Evolutionary conservation across 2,113 vertebrate species (phyloP), one percentile per base, ranked within the genome.

Genomic region (Desmodus rotundus): DNA sequence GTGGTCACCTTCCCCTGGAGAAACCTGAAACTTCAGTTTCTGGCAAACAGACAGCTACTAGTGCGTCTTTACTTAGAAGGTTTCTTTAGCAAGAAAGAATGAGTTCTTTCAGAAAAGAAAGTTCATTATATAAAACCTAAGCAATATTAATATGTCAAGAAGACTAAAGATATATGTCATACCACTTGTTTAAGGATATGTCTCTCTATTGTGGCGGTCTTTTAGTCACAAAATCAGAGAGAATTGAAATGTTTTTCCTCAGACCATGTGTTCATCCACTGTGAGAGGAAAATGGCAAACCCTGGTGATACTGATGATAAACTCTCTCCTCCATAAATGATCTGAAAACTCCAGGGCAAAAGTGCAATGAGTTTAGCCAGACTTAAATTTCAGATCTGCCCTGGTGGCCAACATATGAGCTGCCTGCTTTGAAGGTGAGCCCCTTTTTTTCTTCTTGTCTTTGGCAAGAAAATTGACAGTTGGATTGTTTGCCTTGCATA

Each of bases 401-500:
- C 73, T 36, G 96, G 96, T 98, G 96, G 96, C 83, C 97, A 96
- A 92, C 96, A 97, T 76, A 94, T 72, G 94, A 96, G 95, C 94
- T 91, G 67, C 92, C 95, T 96, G 73, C 73, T 80, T 96, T 96
- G 88, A 96, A 63, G 63, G 68, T 56, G 61, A 96, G 89, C 16
- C 68, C 15, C 78, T 94, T 91, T 97, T 97, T 95, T n/a, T 73
- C 61, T 95, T 96, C 93, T 97, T 97, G 92, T 96, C 92, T 92
- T 97, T 97, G 97, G 96, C 96, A 95, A 96, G 94, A 93, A 93
- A 84, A 91, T 94, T 74, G 85, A 96, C 84, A 91, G 58, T 78
- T 96, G 94, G 89, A 93, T 97, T 98, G 96, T 97, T 97, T 97
- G 89, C 94, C 82, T 96, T 96, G 93, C 95, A 96, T 97, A 97